phyloP scores from a whole-genome alignment of 2,113 vertebrate species.

The Camarhynchus parvulus region DNA sequence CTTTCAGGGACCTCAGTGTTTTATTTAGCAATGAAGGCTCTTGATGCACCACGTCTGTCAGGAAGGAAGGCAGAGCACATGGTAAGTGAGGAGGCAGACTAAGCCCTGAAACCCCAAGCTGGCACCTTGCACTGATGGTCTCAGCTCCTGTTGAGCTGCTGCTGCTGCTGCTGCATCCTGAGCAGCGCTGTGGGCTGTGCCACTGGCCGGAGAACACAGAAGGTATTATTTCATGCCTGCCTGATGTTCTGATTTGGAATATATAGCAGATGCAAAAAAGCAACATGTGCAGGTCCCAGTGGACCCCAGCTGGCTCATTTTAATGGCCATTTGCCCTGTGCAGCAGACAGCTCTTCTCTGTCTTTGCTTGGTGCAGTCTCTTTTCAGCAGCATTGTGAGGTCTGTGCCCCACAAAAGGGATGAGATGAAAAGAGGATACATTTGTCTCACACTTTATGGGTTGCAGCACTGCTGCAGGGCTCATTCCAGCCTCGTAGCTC shows the following conservation, averaged over 20 bases:
- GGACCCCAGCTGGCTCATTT: not conserved
- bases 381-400: fast-evolving
- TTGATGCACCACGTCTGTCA: fast-evolving
- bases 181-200: fast-evolving
- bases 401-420: not conserved
- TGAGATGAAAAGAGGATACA: fast-evolving
- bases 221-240: not conserved
- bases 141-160: not conserved
- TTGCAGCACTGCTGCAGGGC: fast-evolving
- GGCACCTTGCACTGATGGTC: not conserved
- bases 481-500: not conserved
- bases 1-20: fast-evolving
- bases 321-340: not conserved
- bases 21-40: not conserved
- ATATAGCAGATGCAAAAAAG: not conserved
- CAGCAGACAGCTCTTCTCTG: not conserved
- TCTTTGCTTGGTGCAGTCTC: not conserved
- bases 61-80: not conserved
- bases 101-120: not conserved
- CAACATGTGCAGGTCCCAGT: not conserved
- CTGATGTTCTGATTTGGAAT: not conserved
- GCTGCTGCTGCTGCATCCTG: not conserved
- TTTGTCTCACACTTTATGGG: fast-evolving
- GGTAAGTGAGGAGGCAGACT: not conserved
- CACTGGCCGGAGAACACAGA: not conserved